Evolutionary conservation across 2,888 invertebrate genomes (phyloP), one percentile per base, ranked within the genome.

Genomic region (Tipula unca): DNA sequence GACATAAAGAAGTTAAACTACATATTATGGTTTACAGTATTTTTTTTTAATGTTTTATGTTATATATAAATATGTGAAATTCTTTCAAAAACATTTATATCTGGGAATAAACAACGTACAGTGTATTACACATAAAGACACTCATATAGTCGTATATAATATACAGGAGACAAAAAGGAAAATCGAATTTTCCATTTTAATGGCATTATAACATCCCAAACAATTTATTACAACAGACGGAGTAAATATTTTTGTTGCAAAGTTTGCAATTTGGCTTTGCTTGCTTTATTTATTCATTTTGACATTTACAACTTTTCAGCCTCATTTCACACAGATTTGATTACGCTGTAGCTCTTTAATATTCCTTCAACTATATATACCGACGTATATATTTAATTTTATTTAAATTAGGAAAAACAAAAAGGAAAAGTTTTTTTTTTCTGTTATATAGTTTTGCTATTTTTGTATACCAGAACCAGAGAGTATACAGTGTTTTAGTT

Each of bases 221-320:
- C 69, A 25, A 69, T 69, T 69, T 69, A 69, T 69, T 69, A 69
- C 14, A 13, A 25, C 4, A 69, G 69, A 69, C 69, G 69, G 3
- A 69, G 10, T n/a, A 69, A 20, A 69, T 25, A 13, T 25, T 69
- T 69, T 69, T 69, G 69, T 69, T 69, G 69, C 69, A 25, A 69
- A 69, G 25, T 69, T 69, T 69, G 69, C 69, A 69, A 69, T 69
- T 69, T 69, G 69, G 69, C 69, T 25, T 25, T 20, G 48, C 4
- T 54, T 54, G 32, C 32, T 54, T 25, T 69, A 2, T 69, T 8
- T 25, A 25, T 5, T 25, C 10, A 2, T 10, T 69, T 69, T 69
- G 69, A 69, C 69, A 25, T 69, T 69, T 69, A 69, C 69, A 69
- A 69, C 69, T 69, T 69, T 69, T 69, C 69, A 69, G 69, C 69